Evolutionary conservation across 2,113 vertebrate species (phyloP).

Genomic region (Osmerus mordax): DNA sequence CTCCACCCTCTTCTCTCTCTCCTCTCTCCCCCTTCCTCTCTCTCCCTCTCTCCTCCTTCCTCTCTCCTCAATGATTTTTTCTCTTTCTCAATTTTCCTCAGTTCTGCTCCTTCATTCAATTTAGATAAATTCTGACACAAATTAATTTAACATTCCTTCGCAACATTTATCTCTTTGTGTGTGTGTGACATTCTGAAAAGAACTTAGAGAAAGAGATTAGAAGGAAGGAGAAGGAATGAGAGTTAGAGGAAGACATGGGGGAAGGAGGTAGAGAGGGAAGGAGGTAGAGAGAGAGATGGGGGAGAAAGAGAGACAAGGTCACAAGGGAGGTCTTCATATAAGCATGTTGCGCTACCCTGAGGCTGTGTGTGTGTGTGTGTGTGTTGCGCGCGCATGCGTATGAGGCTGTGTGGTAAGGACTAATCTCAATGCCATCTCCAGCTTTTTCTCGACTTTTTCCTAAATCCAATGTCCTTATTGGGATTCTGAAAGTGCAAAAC

Average conservation of each 20-base stretch:
- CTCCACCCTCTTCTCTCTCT: not conserved
- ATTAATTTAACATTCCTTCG: no score
- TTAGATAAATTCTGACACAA: not conserved
- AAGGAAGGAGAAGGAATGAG: not conserved
- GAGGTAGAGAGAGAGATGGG: conserved; percentile 27
- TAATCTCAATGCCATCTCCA: no score
- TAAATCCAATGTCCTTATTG: not conserved
- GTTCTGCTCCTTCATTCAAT: not conserved
- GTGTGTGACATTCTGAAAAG: not conserved
- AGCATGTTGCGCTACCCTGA: not conserved
- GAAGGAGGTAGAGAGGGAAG: conserved; percentile 1
- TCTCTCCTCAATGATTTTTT: no score
- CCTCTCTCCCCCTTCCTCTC: not conserved
- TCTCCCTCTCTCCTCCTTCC: not conserved
- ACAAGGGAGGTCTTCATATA: not conserved
- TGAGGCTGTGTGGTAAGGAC: not conserved
- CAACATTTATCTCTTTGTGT: no score
- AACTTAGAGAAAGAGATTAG: not conserved
- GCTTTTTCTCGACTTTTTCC: not conserved
- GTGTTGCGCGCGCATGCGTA: no score
- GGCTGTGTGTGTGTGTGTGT: not conserved
- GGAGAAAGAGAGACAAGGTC: conserved; percentile 1
- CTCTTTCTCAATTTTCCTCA: not conserved
- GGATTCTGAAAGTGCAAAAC: no score
- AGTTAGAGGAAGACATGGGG: not conserved